These are phyloP conservation scores for Hyppa rectilinea DNA, from an alignment of 2,888 invertebrate species.

Conservation along the genomic window DNA sequence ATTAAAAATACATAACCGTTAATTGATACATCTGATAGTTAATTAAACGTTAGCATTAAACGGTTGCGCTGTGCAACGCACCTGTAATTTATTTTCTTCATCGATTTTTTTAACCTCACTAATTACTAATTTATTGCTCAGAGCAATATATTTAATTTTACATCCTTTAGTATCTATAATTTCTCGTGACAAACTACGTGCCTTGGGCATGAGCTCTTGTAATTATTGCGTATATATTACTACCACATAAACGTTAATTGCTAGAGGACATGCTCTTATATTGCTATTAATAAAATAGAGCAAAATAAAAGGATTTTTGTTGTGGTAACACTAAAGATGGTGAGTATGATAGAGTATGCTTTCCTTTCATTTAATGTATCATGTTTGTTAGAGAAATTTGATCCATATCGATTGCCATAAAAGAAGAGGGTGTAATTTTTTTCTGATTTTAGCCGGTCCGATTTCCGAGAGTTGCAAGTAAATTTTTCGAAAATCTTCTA, in stretches of 20 bases:
- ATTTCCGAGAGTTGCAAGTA: no score
- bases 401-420: no score
- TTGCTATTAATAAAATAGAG: constrained; percentile 9
- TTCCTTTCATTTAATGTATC: no score
- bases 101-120: background rate
- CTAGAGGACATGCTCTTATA: constrained; percentile 12
- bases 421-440: no score
- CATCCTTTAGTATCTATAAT: constrained; percentile 22
- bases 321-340: no score
- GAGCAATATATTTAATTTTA: constrained; percentile 7
- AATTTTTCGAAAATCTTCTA: no score
- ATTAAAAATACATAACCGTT: constrained; percentile 34
- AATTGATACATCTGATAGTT: constrained; percentile 43
- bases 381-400: no score
- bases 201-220: constrained; percentile 20
- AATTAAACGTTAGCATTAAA: constrained; percentile 43
- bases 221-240: constrained; percentile 35
- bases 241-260: constrained; percentile 35
- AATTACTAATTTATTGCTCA: constrained; percentile 22
- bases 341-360: no score
- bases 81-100: constrained; percentile 29
- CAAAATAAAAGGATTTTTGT: no score
- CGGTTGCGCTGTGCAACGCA: constrained; percentile 20
- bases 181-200: constrained; percentile 28
- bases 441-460: no score